A percentile compares a stretch with the other conserved stretches of the same genome.
Evolutionary conservation across 2,888 invertebrate species (phyloP).

Genomic region (Macropis europaea): DNA sequence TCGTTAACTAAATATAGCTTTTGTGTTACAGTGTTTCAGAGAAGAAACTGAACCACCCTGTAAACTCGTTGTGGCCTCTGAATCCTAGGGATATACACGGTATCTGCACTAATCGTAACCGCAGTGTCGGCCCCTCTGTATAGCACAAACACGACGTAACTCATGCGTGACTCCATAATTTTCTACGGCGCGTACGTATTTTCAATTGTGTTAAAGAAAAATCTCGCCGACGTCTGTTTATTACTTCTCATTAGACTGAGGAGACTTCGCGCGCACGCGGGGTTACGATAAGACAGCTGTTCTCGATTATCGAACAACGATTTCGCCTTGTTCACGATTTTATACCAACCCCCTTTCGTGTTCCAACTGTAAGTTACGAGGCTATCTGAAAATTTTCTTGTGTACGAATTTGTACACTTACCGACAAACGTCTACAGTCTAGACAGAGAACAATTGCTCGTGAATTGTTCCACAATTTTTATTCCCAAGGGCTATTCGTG

Average conservation of each 20-base stretch:
- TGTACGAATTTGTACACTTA: conserved; percentile 25
- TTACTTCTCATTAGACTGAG: conserved; percentile 38
- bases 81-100: not conserved
- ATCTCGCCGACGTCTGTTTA: conserved; percentile 28
- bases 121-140: conserved; percentile 12
- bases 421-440: not conserved
- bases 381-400: conserved; percentile 27
- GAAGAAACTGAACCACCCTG: too few relatives aligned
- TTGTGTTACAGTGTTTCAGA: too few relatives aligned
- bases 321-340: conserved; percentile 21
- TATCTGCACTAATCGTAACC: conserved; percentile 31
- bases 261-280: conserved; percentile 7
- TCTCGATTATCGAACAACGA: conserved; percentile 40
- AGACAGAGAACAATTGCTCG: too few relatives aligned
- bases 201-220: conserved; percentile 37
- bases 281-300: conserved; percentile 30
- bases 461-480: too few relatives aligned
- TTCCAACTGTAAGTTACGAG: conserved; percentile 37
- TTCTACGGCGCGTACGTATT: conserved; percentile 16
- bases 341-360: conserved; percentile 7
- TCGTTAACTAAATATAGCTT: too few relatives aligned
- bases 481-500: too few relatives aligned
- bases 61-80: too few relatives aligned
- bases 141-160: conserved; percentile 9
- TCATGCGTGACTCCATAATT: conserved; percentile 50